Base-by-base conservation (phyloP, 2,888 invertebrate species). In the Drosophila yooni region DNA sequence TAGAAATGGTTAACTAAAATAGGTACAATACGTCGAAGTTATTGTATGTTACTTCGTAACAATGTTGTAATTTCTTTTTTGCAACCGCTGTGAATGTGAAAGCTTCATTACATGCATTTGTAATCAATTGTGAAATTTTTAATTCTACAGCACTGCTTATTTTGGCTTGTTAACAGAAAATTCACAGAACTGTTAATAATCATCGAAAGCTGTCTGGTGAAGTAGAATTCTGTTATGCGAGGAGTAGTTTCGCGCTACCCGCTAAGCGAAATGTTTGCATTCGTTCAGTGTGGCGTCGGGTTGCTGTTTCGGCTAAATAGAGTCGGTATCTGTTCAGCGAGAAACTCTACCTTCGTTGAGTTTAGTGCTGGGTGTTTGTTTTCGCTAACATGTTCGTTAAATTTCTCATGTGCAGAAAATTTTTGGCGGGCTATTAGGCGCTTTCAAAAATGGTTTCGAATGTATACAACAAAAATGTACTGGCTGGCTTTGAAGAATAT, bases 391-490 rank as follows among this genome's bases (percentile, higher is more conserved):
- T n/a, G 1, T 8, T 25, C 46, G 25, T 46, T 46, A 8, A 15
- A 4, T 27, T n/a, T 13, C 7, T 15, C 18, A 46, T 13, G 13
- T 21, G n/a, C 5, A 51, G 3, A n/a, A 51, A 36, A 51, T 5
- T 7, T 21, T 10, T 36, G 0, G 70, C 46, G 5, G 2, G 4
- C 31, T 51, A 15, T 51, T 56, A 62, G 70, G 70, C 54, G 53
- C 18, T 10, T 18, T 50, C 0, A 50, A 66, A 68, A 29, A 25
- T 11, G 18, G 3, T 34, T 34, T 7, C 29, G n/a, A 29, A 3
- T 53, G 6, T 11, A n/a, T 15, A 3, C n/a, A n/a, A 4, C n/a
- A 40, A n/a, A 40, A 40, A 11, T 11, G 10, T 2, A n/a, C 2
- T 11, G 7, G 2, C 13, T 46, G 7, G 7, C 7, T 46, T 8